These are phyloP conservation scores for Denticeps clupeoides DNA, from an alignment of 2,797 vertebrate species.

Conservation along the genomic window DNA sequence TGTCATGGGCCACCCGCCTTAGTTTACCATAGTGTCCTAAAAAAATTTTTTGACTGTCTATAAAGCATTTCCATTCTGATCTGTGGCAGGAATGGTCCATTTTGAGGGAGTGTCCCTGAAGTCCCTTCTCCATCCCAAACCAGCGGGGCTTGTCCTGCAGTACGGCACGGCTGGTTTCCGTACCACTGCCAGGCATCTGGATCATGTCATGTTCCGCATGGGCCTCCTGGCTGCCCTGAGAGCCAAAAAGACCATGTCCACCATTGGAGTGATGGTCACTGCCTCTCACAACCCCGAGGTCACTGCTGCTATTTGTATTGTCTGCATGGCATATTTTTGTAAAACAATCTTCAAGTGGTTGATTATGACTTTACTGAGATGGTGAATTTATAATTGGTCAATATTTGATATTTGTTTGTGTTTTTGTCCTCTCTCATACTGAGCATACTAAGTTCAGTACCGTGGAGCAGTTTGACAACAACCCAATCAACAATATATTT, in stretches of 20 bases:
- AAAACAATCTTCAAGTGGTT: too few species aligned
- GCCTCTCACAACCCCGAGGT: constrained; percentile 97
- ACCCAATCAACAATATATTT: too few species aligned
- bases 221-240: constrained; percentile 76
- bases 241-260: constrained; percentile 67
- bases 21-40: too few species aligned
- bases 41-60: not conserved
- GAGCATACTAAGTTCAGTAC: too few species aligned
- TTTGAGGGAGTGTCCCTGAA: constrained; percentile 50
- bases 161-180: constrained; percentile 94
- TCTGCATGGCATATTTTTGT: too few species aligned
- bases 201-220: constrained; percentile 92
- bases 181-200: constrained; percentile 59
- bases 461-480: too few species aligned
- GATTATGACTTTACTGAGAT: too few species aligned
- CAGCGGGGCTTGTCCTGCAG: constrained; percentile 63
- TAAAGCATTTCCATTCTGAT: constrained; percentile 6
- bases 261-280: constrained; percentile 91
- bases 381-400: too few species aligned
- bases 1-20: too few species aligned
- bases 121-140: constrained; percentile 65
- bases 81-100: constrained; percentile 67
- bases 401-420: too few species aligned
- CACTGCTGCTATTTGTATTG: too few species aligned
- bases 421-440: too few species aligned